These are phyloP conservation scores for Allygus modestus DNA, from an alignment of 2,888 invertebrate genomes.

Conservation along the genomic window DNA sequence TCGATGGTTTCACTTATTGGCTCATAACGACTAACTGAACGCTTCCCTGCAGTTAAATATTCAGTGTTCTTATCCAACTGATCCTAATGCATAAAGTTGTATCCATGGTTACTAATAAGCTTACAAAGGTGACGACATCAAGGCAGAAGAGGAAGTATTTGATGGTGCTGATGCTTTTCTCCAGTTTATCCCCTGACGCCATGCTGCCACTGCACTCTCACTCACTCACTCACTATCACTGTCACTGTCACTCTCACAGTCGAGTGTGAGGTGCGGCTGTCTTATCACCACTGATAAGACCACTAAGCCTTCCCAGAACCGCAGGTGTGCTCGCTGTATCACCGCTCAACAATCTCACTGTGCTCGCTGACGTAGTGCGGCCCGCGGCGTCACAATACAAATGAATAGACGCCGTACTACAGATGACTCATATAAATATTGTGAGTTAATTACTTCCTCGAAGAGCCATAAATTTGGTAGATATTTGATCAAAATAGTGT, in stretches of 20 bases:
- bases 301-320: constrained; percentile 14
- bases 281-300: constrained; percentile 23
- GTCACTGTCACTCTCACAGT: background rate
- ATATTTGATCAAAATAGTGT: too few species aligned
- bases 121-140: constrained; percentile 84
- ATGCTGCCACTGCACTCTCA: constrained; percentile 48
- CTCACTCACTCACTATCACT: constrained; percentile 32
- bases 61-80: too few species aligned
- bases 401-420: too few species aligned
- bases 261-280: constrained; percentile 42
- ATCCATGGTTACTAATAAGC: constrained; percentile 73
- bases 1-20: too few species aligned
- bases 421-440: background rate
- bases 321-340: constrained; percentile 15
- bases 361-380: too few species aligned
- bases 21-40: too few species aligned
- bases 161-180: constrained; percentile 87
- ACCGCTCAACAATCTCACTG: background rate
- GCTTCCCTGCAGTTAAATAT: too few species aligned
- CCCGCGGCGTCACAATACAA: too few species aligned
- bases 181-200: constrained; percentile 78
- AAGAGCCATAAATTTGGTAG: too few species aligned
- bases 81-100: too few species aligned
- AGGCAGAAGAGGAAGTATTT: constrained; percentile 90
- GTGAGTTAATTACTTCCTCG: too few species aligned